Evolutionary conservation across 2,113 vertebrate species (phyloP).

Genomic region (Nothobranchius kuhntae): DNA sequence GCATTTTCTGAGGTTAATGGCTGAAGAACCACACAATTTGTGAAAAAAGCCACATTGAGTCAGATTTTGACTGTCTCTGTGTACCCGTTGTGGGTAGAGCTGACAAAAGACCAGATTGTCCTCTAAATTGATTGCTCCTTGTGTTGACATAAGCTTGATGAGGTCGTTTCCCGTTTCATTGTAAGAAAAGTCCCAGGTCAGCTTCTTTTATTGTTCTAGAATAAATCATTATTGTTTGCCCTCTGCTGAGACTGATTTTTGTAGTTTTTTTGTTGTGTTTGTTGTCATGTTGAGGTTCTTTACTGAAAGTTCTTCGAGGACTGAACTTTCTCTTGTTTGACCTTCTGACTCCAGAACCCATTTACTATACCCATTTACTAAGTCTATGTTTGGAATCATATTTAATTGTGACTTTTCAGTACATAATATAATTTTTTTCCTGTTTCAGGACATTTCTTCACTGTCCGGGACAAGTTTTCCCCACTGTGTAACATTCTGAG

Average conservation of each 20-base stretch:
- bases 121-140: conserved; percentile 1
- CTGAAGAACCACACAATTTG: background rate
- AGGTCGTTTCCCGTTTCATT: conserved; percentile 27
- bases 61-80: background rate
- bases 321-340: conserved; percentile 48
- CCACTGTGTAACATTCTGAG: conserved; percentile 28
- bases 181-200: conserved; percentile 8
- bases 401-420: conserved; percentile 53
- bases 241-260: conserved; percentile 21
- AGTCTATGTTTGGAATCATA: conserved; percentile 40
- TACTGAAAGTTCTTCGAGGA: conserved; percentile 26
- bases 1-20: background rate
- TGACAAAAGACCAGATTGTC: background rate
- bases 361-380: background rate
- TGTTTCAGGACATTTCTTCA: conserved; percentile 40
- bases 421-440: conserved; percentile 45
- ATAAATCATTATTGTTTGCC: conserved; percentile 34
- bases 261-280: conserved; percentile 17
- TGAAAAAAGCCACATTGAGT: background rate
- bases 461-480: conserved; percentile 36
- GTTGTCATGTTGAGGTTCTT: conserved; percentile 8
- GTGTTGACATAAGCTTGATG: background rate
- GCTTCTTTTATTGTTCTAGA: conserved; percentile 25
- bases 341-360: conserved; percentile 23
- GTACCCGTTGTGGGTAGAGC: background rate